Evolutionary conservation across 2,888 invertebrate genomes (phyloP).

Genomic region (Melolontha melolontha): DNA sequence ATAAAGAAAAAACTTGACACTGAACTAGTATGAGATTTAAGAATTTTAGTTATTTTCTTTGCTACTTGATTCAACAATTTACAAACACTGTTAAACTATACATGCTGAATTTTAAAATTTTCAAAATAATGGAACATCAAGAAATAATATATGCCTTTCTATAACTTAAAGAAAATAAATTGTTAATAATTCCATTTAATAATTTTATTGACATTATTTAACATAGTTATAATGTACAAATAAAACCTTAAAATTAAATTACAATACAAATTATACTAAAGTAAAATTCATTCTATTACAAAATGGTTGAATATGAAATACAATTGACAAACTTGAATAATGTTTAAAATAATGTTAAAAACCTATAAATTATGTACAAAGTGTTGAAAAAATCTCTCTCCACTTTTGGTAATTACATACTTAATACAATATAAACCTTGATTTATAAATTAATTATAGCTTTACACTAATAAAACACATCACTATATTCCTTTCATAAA

Average conservation of each 20-base stretch:
- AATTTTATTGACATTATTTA: constrained; percentile 48
- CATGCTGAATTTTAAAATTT: too few relatives aligned
- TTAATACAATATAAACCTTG: constrained; percentile 18
- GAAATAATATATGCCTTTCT: too few relatives aligned
- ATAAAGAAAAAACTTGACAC: too few relatives aligned
- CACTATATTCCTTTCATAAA: constrained; percentile 40
- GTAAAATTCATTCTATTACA: constrained; percentile 36
- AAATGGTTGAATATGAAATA: constrained; percentile 25
- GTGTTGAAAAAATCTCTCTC: constrained; percentile 24
- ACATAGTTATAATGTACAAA: constrained; percentile 50
- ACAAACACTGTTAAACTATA: too few relatives aligned
- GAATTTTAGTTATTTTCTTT: too few relatives aligned
- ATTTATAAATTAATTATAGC: constrained; percentile 40
- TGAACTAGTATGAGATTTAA: too few relatives aligned
- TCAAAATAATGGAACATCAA: too few relatives aligned
- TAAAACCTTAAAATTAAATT: constrained; percentile 43
- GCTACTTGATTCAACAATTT: too few relatives aligned
- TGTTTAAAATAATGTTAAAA: constrained; percentile 31
- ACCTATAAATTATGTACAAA: constrained; percentile 33
- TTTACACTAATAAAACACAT: constrained; percentile 43
- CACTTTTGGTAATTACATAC: constrained; percentile 22
- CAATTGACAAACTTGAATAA: constrained; percentile 24
- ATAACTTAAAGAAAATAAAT: too few relatives aligned
- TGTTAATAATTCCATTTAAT: neutral
- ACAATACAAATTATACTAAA: constrained; percentile 42